These are phyloP conservation scores for Pammene fasciana DNA, from an alignment of 2,888 invertebrate species.

Conservation along the genomic window DNA sequence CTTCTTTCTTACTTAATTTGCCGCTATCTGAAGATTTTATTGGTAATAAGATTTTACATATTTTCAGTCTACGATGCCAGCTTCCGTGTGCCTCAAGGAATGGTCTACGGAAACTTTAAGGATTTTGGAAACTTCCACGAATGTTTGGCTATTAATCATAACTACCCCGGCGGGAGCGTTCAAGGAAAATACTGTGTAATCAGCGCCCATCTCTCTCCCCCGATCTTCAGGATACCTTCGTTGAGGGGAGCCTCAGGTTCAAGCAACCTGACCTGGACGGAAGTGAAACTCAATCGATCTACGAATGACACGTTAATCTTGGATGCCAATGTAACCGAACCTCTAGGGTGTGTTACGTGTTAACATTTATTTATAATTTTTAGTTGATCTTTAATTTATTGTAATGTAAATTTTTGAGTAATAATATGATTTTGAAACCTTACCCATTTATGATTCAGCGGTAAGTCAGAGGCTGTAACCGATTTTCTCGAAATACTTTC, in stretches of 20 bases:
- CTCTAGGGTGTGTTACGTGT: background rate
- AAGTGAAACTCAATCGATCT: background rate
- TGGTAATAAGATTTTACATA: background rate
- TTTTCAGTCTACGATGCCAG: background rate
- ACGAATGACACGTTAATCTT: background rate
- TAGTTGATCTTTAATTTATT: too few relatives aligned
- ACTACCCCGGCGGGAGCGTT: background rate
- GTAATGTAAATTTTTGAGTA: too few relatives aligned
- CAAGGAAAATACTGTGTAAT: constrained; percentile 60
- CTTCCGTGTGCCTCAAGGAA: constrained; percentile 12
- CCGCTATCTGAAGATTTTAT: too few relatives aligned
- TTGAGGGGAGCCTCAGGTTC: constrained; percentile 37
- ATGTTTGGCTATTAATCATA: constrained; percentile 9
- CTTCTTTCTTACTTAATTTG: too few relatives aligned
- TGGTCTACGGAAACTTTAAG: background rate
- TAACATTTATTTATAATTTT: too few relatives aligned
- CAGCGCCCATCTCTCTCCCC: constrained; percentile 35
- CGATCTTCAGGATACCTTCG: constrained; percentile 49
- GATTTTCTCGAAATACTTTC: too few relatives aligned
- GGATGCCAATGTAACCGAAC: background rate
- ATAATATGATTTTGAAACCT: too few relatives aligned
- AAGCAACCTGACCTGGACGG: background rate
- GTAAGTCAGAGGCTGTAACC: too few relatives aligned
- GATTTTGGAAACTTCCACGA: constrained; percentile 16
- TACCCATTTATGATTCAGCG: too few relatives aligned